Percentiles rank a stretch among this genome's conserved stretches.
phyloP scores from a whole-genome alignment of 2,113 vertebrate species.

The Anser cygnoides region DNA sequence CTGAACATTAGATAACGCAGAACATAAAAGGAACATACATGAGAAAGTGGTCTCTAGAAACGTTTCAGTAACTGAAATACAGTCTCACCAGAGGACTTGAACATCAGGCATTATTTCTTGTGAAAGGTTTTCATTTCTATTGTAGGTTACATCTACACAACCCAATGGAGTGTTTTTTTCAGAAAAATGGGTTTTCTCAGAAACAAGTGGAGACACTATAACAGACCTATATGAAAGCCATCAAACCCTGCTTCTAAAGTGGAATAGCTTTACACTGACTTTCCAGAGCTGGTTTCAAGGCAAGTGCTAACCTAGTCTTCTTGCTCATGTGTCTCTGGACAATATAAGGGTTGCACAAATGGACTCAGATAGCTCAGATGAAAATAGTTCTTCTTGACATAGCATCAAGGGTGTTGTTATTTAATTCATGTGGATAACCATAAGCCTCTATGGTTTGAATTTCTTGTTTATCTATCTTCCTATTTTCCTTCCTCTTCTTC shows the following conservation, averaged over 20 bases:
- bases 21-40: neutral
- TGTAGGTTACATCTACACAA: neutral
- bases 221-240: neutral
- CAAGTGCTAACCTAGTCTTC: neutral
- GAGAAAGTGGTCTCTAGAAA: neutral
- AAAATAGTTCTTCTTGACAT: neutral
- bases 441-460: neutral
- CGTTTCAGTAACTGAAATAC: neutral
- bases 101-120: neutral
- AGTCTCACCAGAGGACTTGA: neutral
- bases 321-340: neutral
- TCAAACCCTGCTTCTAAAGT: neutral
- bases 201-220: neutral
- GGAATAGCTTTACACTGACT: neutral
- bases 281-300: neutral
- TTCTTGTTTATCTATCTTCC: neutral
- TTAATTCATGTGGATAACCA: neutral
- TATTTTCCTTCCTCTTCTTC: neutral
- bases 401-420: neutral
- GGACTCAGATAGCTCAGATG: neutral
- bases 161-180: neutral
- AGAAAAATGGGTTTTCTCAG: neutral
- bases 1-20: neutral
- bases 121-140: neutral
- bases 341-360: neutral